These are phyloP conservation scores for Thomomys bottae DNA, from an alignment of 2,113 vertebrate genomes.

Conservation along the genomic window DNA sequence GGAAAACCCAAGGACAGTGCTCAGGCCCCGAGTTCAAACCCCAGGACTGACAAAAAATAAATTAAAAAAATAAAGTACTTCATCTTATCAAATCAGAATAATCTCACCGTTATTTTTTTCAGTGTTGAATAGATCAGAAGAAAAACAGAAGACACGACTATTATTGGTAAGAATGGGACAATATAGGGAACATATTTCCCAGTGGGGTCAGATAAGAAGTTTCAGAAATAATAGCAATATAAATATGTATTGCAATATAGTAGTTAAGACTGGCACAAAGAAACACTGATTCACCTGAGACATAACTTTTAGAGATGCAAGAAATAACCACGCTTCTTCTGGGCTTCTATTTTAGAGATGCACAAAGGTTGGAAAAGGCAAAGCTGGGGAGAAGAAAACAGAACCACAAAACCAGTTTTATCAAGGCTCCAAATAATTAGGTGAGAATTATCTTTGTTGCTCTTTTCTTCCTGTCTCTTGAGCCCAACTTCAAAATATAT, in stretches of 20 bases:
- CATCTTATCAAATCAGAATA: too few relatives aligned
- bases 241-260: neutral
- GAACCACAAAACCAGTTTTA: slow-evolving; percentile 16
- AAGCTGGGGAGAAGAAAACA: slow-evolving; percentile 26
- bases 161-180: too few relatives aligned
- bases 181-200: neutral
- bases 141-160: slow-evolving; percentile 29
- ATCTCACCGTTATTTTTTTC: too few relatives aligned
- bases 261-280: neutral
- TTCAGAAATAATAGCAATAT: slow-evolving; percentile 6
- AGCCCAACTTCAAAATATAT: neutral
- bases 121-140: neutral
- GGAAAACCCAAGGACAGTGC: too few relatives aligned
- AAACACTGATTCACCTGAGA: slow-evolving; percentile 45
- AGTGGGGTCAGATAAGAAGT: neutral
- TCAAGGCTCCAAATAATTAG: neutral
- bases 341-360: slow-evolving; percentile 40
- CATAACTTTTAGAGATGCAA: slow-evolving; percentile 47
- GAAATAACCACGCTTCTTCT: slow-evolving; percentile 49
- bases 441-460: neutral
- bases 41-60: too few relatives aligned
- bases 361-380: slow-evolving; percentile 37
- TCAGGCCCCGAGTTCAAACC: too few relatives aligned
- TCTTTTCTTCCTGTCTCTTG: slow-evolving; percentile 17
- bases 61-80: too few relatives aligned